phyloP scores from a whole-genome alignment of 2,113 vertebrate genomes.

The Grus americana region DNA sequence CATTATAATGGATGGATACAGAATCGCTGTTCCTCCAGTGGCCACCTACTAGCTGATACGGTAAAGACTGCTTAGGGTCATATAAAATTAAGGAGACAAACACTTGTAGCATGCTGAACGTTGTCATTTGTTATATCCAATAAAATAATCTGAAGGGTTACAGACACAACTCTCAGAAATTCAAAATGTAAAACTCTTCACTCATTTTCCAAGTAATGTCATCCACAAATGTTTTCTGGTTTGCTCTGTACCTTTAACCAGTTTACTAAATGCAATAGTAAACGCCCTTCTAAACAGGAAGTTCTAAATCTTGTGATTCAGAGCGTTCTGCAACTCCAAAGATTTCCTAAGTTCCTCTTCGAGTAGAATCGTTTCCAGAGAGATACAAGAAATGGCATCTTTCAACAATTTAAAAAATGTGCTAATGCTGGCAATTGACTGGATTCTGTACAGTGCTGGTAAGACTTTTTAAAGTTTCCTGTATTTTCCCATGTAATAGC shows the following conservation, averaged over 20 bases:
- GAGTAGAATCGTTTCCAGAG: not conserved
- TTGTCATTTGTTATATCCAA: not conserved
- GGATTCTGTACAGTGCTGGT: conserved; percentile 64
- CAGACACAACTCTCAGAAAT: not conserved
- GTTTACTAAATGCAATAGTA: not conserved
- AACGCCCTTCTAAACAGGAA: conserved; percentile 58
- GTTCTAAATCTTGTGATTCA: conserved; percentile 19
- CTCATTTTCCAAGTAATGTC: not conserved
- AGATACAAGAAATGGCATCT: conserved; percentile 54
- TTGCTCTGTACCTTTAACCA: conserved; percentile 23
- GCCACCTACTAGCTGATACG: not conserved
- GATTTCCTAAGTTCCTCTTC: conserved; percentile 69
- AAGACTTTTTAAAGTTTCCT: conserved; percentile 45
- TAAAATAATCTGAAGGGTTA: not conserved
- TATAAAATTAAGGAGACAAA: not conserved
- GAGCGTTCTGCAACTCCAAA: not conserved
- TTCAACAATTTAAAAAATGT: not conserved
- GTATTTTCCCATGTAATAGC: not conserved
- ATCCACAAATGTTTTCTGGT: not conserved
- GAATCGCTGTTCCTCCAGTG: not conserved
- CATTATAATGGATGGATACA: not conserved
- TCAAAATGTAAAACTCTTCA: not conserved
- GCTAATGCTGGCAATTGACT: conserved; percentile 35
- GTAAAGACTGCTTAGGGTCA: not conserved
- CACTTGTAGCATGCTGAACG: not conserved